Evolutionary conservation across 92 coral and sea anemone genomes (phyloP).

Genomic region (Bergia sp.): DNA sequence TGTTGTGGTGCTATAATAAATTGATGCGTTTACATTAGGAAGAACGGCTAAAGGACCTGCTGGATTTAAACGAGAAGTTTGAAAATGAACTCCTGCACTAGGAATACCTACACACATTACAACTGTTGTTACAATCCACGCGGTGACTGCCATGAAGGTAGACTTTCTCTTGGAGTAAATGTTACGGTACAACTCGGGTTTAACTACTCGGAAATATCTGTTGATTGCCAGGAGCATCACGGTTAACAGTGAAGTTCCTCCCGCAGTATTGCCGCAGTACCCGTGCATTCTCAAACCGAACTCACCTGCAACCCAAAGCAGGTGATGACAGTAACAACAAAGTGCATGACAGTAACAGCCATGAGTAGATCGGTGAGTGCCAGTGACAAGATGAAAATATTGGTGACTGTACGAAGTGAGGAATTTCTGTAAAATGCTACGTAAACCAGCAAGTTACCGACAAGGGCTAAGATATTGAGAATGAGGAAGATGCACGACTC

Average conservation of each 20-base stretch:
- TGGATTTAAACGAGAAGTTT: not conserved
- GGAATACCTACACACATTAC: not conserved
- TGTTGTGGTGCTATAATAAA: not conserved
- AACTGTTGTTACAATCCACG: not conserved
- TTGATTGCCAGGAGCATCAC: not conserved
- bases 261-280: not conserved
- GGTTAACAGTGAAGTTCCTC: not conserved
- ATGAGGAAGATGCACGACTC: not conserved
- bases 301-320: not conserved
- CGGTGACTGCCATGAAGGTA: not conserved
- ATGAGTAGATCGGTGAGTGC: slow-evolving; percentile 4
- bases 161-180: too few species aligned
- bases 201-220: too few species aligned
- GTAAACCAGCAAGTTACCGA: not conserved
- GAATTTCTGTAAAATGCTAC: not conserved
- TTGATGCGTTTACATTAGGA: not conserved
- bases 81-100: not conserved
- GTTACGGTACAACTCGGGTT: too few species aligned
- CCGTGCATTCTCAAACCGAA: not conserved
- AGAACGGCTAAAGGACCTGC: not conserved
- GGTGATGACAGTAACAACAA: not conserved
- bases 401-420: not conserved
- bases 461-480: not conserved
- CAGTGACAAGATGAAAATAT: not conserved
- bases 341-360: not conserved